Conservation (phyloP, 1,140 invertebrate genomes). For the Ridgeia piscesae region DNA sequence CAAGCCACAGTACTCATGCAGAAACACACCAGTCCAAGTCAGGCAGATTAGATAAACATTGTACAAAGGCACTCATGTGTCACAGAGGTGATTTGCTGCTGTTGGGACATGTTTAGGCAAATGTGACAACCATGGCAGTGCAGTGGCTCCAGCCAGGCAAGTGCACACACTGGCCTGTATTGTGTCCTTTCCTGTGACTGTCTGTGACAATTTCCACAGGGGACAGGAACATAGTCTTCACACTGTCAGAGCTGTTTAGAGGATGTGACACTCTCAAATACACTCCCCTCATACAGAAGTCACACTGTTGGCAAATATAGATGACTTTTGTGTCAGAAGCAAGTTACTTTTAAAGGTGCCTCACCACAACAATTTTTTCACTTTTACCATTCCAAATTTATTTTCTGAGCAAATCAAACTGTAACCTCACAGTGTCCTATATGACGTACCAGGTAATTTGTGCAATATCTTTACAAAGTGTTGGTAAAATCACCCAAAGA, state of each 20-base stretch:
- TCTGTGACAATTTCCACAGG: not conserved
- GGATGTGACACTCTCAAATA: not conserved
- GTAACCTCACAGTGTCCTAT: too few relatives aligned
- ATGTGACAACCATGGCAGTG: not conserved
- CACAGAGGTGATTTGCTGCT: slow-evolving; percentile 3
- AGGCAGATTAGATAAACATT: slow-evolving; percentile 6
- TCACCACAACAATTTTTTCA: too few relatives aligned
- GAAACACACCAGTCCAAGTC: not conserved
- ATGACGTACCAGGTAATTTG: too few relatives aligned
- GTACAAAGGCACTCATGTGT: not conserved
- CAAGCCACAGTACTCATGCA: not conserved
- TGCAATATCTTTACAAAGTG: too few relatives aligned
- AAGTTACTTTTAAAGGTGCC: not conserved
- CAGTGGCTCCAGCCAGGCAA: not conserved
- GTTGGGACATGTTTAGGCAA: not conserved
- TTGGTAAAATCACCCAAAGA: too few relatives aligned
- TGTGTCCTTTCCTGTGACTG: not conserved
- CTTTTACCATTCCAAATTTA: too few relatives aligned
- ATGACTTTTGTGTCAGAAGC: not conserved
- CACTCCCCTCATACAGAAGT: not conserved
- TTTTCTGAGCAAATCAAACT: too few relatives aligned
- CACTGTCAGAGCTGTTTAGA: not conserved
- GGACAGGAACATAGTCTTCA: not conserved
- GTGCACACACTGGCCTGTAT: not conserved
- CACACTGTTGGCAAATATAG: not conserved